phyloP scores from a whole-genome alignment of 1,140 invertebrate species.

The Battus philenor region DNA sequence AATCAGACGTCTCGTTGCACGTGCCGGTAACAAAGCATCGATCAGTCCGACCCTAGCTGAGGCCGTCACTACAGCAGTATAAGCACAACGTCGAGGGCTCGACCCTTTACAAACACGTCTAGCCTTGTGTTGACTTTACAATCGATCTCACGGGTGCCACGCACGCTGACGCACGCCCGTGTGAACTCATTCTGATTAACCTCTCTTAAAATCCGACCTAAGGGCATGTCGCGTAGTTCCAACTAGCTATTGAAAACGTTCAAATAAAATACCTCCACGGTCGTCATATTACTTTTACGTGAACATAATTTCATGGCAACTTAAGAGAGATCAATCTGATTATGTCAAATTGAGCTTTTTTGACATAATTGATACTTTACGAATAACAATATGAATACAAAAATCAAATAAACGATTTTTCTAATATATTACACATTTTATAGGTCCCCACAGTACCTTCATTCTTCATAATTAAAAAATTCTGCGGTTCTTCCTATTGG shows the following conservation, averaged over 20 bases:
- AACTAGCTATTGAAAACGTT: constrained; percentile 5
- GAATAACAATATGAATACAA: too few species aligned
- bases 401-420: too few species aligned
- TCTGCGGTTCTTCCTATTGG: too few species aligned
- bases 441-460: too few species aligned
- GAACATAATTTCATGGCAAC: too few species aligned
- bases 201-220: constrained; percentile 10
- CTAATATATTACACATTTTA: too few species aligned
- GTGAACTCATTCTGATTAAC: constrained; percentile 27
- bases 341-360: too few species aligned
- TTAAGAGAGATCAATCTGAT: too few species aligned
- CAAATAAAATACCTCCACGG: too few species aligned
- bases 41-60: not conserved
- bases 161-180: constrained; percentile 24
- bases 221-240: not conserved
- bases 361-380: too few species aligned
- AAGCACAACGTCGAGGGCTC: constrained; percentile 4
- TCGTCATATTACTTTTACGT: too few species aligned
- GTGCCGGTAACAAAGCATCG: not conserved
- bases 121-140: constrained; percentile 28
- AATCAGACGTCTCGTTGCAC: not conserved
- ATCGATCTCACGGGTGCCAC: constrained; percentile 24
- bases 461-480: too few species aligned
- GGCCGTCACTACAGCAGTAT: constrained; percentile 10
- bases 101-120: constrained; percentile 16